phyloP scores from a whole-genome alignment of 2,113 vertebrate genomes.

The Nyctibius bracteatus region DNA sequence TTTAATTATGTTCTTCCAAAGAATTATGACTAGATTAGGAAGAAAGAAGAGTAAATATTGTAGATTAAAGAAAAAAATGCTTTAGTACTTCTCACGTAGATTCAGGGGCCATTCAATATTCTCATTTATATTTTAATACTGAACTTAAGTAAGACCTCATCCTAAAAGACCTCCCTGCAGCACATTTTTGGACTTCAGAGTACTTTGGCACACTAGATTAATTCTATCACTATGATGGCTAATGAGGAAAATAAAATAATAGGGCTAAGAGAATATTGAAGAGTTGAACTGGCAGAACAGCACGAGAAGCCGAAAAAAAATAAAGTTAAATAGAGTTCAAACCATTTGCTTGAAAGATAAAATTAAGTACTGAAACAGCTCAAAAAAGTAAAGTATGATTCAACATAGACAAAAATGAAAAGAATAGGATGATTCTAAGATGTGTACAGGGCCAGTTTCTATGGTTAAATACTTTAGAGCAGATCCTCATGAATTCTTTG shows the following conservation, averaged over 20 bases:
- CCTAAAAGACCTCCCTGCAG: not conserved
- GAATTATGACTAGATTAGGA: not conserved
- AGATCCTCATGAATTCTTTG: not conserved
- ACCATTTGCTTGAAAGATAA: not conserved
- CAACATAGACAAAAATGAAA: not conserved
- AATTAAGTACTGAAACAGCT: not conserved
- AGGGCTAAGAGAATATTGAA: not conserved
- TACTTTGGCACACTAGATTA: not conserved
- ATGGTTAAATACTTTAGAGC: not conserved
- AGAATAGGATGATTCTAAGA: not conserved
- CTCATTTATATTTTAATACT: not conserved
- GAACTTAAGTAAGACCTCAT: not conserved
- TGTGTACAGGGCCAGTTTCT: not conserved
- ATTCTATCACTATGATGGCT: not conserved
- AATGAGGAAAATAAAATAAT: not conserved
- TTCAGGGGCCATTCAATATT: not conserved
- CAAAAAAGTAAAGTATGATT: not conserved
- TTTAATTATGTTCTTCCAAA: conserved; percentile 24
- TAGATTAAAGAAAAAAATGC: not conserved
- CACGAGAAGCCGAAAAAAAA: not conserved
- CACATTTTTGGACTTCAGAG: not conserved
- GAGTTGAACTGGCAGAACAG: not conserved
- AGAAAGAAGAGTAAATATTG: not conserved
- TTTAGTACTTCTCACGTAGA: not conserved
- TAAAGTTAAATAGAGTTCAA: not conserved